Conservation (phyloP, 2,888 invertebrate genomes). For the Eristalis tenax region DNA sequence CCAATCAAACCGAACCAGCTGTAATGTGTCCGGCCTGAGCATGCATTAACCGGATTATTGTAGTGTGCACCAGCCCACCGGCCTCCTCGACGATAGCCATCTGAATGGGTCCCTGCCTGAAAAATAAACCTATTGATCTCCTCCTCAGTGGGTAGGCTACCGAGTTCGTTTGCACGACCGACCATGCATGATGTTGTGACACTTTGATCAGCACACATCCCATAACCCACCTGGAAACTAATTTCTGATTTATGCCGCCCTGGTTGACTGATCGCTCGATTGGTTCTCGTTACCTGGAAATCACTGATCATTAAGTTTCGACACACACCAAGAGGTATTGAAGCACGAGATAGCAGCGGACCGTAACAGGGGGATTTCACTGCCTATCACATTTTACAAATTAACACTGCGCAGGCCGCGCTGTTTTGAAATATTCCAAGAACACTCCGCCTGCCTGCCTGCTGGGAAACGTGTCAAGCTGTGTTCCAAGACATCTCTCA, state of each 20-base stretch:
- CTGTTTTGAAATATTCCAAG: neutral
- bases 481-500: neutral
- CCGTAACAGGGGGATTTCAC: neutral
- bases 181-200: constrained; percentile 65
- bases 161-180: constrained; percentile 57
- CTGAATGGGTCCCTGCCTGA: constrained; percentile 41
- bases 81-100: constrained; percentile 43
- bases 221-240: constrained; percentile 24
- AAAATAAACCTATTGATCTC: constrained; percentile 63
- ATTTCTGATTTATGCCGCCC: constrained; percentile 57
- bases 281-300: constrained; percentile 37
- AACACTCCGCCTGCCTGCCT: neutral
- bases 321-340: constrained; percentile 3
- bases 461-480: neutral
- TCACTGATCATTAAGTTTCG: constrained; percentile 39
- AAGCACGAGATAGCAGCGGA: neutral
- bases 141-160: constrained; percentile 28
- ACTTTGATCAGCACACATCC: constrained; percentile 44
- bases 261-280: constrained; percentile 48
- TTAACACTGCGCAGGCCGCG: constrained; percentile 19
- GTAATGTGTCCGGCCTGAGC: constrained; percentile 30
- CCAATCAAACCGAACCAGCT: constrained; percentile 13
- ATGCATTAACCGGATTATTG: constrained; percentile 42
- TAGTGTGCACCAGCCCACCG: constrained; percentile 21
- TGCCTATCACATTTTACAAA: constrained; percentile 12